These are phyloP conservation scores for Cryptotermes secundus DNA, from an alignment of 1,140 invertebrate species.

Conservation along the genomic window DNA sequence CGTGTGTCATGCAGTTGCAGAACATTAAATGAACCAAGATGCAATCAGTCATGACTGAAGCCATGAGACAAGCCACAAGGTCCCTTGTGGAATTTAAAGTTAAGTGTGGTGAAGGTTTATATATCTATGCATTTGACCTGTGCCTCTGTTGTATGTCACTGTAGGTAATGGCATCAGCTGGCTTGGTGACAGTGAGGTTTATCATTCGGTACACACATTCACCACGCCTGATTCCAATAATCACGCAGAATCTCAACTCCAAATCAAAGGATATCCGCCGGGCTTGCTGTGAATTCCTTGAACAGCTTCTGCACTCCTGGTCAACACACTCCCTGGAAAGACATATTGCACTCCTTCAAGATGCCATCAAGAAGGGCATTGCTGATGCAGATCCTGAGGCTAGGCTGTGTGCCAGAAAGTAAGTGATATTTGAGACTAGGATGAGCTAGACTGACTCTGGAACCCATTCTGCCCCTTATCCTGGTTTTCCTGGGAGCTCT, in stretches of 20 bases:
- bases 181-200: slow-evolving; percentile 82
- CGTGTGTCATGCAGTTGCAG: too few species aligned
- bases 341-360: slow-evolving; percentile 73
- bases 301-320: slow-evolving; percentile 84
- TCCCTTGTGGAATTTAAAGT: too few species aligned
- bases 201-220: slow-evolving; percentile 87
- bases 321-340: slow-evolving; percentile 77
- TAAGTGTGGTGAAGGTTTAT: too few species aligned
- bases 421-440: slow-evolving; percentile 38
- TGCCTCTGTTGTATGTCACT: background rate
- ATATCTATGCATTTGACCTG: background rate
- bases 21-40: too few species aligned
- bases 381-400: slow-evolving; percentile 91
- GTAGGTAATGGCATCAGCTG: slow-evolving; percentile 88
- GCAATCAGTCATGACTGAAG: too few species aligned
- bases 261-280: slow-evolving; percentile 92
- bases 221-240: slow-evolving; percentile 80
- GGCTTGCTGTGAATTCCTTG: slow-evolving; percentile 80
- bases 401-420: slow-evolving; percentile 71
- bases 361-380: slow-evolving; percentile 85
- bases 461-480: background rate
- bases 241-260: slow-evolving; percentile 75
- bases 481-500: too few species aligned
- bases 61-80: too few species aligned
- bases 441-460: background rate